Evolutionary conservation across 2,888 invertebrate species (phyloP), one percentile per base, ranked within the genome.

Genomic region (Eupithecia tripunctaria): DNA sequence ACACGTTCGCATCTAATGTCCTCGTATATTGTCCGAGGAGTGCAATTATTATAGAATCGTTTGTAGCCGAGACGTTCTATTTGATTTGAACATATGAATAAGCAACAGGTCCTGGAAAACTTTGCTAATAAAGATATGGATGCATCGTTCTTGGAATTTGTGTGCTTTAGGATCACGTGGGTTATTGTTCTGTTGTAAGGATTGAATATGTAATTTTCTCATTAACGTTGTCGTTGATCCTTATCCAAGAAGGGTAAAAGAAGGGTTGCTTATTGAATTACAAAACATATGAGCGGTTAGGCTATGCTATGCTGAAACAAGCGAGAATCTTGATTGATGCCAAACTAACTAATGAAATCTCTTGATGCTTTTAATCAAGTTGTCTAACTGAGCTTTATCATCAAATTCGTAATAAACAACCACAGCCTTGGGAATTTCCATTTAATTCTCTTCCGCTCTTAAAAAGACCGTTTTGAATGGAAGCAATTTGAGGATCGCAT

Each of bases 1-100:
- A 92, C 94, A 94, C 94, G 94, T 94, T 87, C 93, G 86, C 89
- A 87, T 89, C 90, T 94, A 93, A 94, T 94, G 94, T 91, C 89
- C 87, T 88, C 93, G 90, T 94, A 94, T 94, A 94, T 94, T 89
- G 92, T 90, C 87, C 89, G 89, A 89, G 87, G 86, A 86, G 83
- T 85, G 89, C 91, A 91, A 93, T 93, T 93, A 93, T 91, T 90
- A 86, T 87, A 85, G 79, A 83, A 84, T 81, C 75, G 64, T 73
- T 78, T 72, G 76, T 73, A 75, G 66, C 64, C 67, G 69, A 69
- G 69, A 75, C 51, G 70, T 64, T 47, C 59, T 47, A 67, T 71
- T 71, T 64, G 56, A 75, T 75, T 71, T 70, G 64, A 72, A 47
- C 67, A 68, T 67, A 71, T 59, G 66, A 69, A 18, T 38, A 67